Conservation (phyloP, 1,140 invertebrate genomes). For the Littorina saxatilis region DNA sequence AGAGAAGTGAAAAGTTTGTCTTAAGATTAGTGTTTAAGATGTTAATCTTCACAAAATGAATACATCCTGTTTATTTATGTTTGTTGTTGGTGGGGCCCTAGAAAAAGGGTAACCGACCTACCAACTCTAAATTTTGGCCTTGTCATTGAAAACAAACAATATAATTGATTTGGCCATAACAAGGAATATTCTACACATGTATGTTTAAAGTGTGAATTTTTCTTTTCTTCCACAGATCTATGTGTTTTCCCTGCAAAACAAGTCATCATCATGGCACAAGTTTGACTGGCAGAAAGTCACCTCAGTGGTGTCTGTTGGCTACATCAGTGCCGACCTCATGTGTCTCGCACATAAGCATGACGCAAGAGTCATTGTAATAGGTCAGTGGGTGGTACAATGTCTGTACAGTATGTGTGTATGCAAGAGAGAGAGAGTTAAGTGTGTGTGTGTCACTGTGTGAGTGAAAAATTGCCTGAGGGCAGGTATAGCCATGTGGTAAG, state of each 20-base stretch:
- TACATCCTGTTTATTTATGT: too few species aligned
- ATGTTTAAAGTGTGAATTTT: too few species aligned
- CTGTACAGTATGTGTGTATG: background rate
- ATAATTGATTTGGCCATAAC: too few species aligned
- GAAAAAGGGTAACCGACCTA: too few species aligned
- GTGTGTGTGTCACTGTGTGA: background rate
- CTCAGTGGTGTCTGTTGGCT: conserved; percentile 72
- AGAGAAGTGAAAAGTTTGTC: too few species aligned
- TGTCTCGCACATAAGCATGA: conserved; percentile 72
- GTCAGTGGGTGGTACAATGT: conserved; percentile 38
- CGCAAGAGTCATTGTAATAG: conserved; percentile 64
- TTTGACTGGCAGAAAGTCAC: conserved; percentile 76
- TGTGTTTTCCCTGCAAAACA: conserved; percentile 69
- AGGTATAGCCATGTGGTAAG: too few species aligned
- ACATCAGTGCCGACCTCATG: conserved; percentile 68
- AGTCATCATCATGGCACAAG: conserved; percentile 65
- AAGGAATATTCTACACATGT: too few species aligned
- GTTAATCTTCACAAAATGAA: too few species aligned
- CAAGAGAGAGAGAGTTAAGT: background rate
- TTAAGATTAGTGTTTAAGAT: too few species aligned
- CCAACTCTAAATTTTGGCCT: too few species aligned
- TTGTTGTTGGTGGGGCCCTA: too few species aligned
- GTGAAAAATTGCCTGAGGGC: background rate
- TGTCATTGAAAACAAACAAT: too few species aligned
- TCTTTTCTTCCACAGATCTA: conserved; percentile 66